A percentile compares a stretch with the other conserved stretches of the same genome.
Evolutionary conservation across 2,888 invertebrate species (phyloP).

Genomic region (Folsomia candida): DNA sequence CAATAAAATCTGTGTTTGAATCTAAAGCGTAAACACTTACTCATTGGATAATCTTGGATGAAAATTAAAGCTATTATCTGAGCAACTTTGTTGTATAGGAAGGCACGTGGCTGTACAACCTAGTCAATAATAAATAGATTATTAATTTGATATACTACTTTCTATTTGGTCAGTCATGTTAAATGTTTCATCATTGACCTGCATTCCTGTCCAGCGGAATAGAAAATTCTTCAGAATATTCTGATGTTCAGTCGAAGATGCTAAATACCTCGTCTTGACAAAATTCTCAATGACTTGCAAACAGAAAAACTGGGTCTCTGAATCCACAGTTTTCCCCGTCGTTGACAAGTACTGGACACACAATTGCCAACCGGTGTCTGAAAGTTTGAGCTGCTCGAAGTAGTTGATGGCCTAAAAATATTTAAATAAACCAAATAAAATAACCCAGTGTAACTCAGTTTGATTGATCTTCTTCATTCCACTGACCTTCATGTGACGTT

Average conservation of each 20-base stretch:
- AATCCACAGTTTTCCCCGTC: slow-evolving; percentile 48
- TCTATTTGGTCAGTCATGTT: not conserved
- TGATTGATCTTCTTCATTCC: not conserved
- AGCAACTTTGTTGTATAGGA: slow-evolving; percentile 57
- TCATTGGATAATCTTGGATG: slow-evolving; percentile 58
- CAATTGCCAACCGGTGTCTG: slow-evolving; percentile 57
- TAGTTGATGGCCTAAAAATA: slow-evolving; percentile 54
- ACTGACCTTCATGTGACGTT: slow-evolving; percentile 6
- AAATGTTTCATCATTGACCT: slow-evolving; percentile 51
- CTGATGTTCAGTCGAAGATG: slow-evolving; percentile 51
- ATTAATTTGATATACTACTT: slow-evolving; percentile 6
- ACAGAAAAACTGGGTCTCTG: slow-evolving; percentile 57
- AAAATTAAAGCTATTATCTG: slow-evolving; percentile 60
- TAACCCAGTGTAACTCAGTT: not conserved
- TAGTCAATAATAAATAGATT: slow-evolving; percentile 15
- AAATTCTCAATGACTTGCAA: slow-evolving; percentile 58
- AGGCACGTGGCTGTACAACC: slow-evolving; percentile 2
- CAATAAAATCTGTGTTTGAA: too few species aligned
- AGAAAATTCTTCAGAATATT: slow-evolving; percentile 54
- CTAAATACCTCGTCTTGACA: slow-evolving; percentile 55
- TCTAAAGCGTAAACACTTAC: too few species aligned
- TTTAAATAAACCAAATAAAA: not conserved
- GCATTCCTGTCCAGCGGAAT: slow-evolving; percentile 54
- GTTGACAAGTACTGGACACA: slow-evolving; percentile 54
- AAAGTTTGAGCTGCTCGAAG: slow-evolving; percentile 57